Evolutionary conservation across 2,797 vertebrate genomes (phyloP).

Genomic region (Squalus acanthias): DNA sequence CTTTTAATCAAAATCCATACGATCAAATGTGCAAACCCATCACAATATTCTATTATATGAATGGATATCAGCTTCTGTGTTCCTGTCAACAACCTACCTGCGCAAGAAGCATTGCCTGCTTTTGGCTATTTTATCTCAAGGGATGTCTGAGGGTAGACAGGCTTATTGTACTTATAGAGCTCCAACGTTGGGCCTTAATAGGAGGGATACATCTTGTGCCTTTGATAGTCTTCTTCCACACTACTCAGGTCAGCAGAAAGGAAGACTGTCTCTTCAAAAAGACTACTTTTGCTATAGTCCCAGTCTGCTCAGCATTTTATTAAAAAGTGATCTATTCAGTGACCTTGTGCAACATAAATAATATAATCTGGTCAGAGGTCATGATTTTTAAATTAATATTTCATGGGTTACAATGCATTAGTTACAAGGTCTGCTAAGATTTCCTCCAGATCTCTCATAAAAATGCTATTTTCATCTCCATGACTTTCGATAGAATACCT

Average conservation of each 20-base stretch:
- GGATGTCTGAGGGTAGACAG: neutral
- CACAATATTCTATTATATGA: neutral
- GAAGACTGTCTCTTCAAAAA: neutral
- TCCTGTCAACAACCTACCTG: neutral
- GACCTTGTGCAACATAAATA: neutral
- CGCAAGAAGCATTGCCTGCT: neutral
- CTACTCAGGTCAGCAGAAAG: neutral
- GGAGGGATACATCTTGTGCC: neutral
- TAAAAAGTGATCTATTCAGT: neutral
- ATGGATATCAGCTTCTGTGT: neutral
- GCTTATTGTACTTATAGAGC: neutral
- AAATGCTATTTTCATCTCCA: neutral
- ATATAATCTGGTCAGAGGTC: neutral
- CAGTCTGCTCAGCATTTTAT: neutral
- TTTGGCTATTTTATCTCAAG: neutral
- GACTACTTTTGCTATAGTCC: neutral
- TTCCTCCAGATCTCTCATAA: neutral
- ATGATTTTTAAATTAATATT: conserved; percentile 15
- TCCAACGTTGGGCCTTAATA: neutral
- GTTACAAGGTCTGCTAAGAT: neutral
- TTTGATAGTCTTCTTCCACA: neutral
- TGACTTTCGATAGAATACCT: neutral
- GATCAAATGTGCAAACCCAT: neutral
- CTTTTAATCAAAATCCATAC: neutral
- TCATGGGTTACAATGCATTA: neutral